These are phyloP conservation scores for Glossosoma conforme DNA, from an alignment of 1,140 invertebrate genomes.

Conservation along the genomic window DNA sequence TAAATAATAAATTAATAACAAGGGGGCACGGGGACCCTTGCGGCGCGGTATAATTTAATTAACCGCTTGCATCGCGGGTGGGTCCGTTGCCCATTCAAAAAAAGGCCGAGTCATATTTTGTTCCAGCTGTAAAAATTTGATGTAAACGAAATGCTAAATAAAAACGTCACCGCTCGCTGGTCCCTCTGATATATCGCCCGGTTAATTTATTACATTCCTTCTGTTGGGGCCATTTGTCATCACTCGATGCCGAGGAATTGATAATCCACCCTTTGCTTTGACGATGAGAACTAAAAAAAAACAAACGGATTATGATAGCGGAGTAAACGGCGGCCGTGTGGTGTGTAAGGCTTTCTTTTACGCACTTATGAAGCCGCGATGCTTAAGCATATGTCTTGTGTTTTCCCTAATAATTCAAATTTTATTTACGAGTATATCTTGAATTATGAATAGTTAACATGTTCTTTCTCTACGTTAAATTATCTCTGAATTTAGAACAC, in stretches of 20 bases:
- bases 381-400: too few species aligned
- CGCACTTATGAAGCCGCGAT: too few species aligned
- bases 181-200: conserved; percentile 8
- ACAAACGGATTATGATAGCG: too few species aligned
- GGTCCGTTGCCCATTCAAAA: conserved; percentile 3
- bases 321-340: too few species aligned
- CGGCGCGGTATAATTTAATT: conserved; percentile 26
- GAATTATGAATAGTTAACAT: too few species aligned
- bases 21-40: too few species aligned
- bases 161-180: conserved; percentile 20
- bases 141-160: conserved; percentile 21
- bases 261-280: conserved; percentile 7
- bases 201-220: conserved; percentile 20
- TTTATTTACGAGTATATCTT: too few species aligned
- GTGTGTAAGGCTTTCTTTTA: too few species aligned
- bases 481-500: too few species aligned
- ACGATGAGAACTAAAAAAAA: conserved; percentile 3
- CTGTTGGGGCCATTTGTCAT: conserved; percentile 18
- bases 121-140: conserved; percentile 18
- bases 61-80: conserved; percentile 16
- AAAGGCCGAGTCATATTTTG: conserved; percentile 26
- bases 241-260: conserved; percentile 14
- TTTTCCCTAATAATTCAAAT: too few species aligned
- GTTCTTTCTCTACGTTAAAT: too few species aligned
- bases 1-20: too few species aligned